Evolutionary conservation across 2,113 vertebrate genomes (phyloP), one percentile per base, ranked within the genome.

Genomic region (Cephalopholis sonnerati): DNA sequence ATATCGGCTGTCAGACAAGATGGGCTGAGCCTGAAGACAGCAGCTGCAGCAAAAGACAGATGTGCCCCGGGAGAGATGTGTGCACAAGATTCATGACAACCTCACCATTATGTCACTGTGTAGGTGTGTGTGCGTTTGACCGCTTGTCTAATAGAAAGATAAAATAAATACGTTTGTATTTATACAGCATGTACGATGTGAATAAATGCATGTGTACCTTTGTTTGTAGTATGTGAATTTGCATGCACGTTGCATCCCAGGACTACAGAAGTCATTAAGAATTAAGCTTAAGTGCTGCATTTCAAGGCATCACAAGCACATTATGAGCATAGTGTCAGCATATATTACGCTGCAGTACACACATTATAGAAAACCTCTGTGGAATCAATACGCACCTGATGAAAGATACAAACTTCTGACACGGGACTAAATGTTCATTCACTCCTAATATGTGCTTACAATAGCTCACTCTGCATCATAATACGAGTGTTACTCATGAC

Each of bases 11-110:
- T 80, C 74, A 76, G 61, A 62, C 69, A 17, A 58, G 85, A 83
- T 17, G 69, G 61, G 36, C 27, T 18, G 57, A 29, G 65, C 32
- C 67, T 57, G 70, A 50, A 79, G 71, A 81, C 20, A 0, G 79
- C 64, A 66, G 79, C 84, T 85, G 82, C 62, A 76, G 83, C 58
- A 25, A 64, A 51, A 89, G 65, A 85, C 76, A 72, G 62, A 84
- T 70, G 68, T 76, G 81, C 82, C 68, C 75, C 57, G 0, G 29
- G 84, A 85, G 80, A 88, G 73, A 87, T 20, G 22, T 7, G 58
- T 80, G 86, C 74, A 70, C 36, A 70, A 59, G 65, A 74, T 18
- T 11, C 50, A 66, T 48, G 69, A 54, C 64, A 79, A 77, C 57
- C 55, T 50, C 17, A 20, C 46, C 57, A 36, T 70, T 63, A 65